Conservation (phyloP, 1,140 invertebrate species). For the Rhyzopertha dominica region DNA sequence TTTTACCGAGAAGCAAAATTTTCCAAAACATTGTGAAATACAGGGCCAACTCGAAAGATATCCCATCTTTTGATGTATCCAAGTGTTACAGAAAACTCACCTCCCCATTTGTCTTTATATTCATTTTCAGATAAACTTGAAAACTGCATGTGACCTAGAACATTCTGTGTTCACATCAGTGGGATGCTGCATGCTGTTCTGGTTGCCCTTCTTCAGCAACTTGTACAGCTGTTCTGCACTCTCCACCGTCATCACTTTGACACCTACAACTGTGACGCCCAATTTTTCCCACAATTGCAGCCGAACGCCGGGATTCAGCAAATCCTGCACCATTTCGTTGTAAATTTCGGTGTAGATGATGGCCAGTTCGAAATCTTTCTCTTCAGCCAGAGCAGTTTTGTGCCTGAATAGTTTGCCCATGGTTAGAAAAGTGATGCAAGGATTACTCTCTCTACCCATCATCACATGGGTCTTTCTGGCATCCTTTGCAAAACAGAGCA, state of each 20-base stretch:
- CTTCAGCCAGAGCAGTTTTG: conserved; percentile 65
- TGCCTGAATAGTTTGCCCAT: conserved; percentile 83
- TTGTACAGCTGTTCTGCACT: conserved; percentile 77
- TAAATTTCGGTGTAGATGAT: conserved; percentile 84
- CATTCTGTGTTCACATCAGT: conserved; percentile 97
- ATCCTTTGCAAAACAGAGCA: conserved; percentile 93
- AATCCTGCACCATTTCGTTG: conserved; percentile 92
- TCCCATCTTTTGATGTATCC: no score
- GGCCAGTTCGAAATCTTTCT: conserved; percentile 68
- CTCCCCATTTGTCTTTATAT: conserved; percentile 23
- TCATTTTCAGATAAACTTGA: conserved; percentile 56
- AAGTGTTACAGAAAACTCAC: no score
- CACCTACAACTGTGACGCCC: conserved; percentile 80
- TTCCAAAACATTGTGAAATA: no score
- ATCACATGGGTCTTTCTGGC: conserved; percentile 98
- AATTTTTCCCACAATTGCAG: conserved; percentile 80
- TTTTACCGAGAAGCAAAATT: no score
- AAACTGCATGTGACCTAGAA: conserved; percentile 94
- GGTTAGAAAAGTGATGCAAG: conserved; percentile 89
- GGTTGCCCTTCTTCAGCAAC: conserved; percentile 82
- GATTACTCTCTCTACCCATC: conserved; percentile 78
- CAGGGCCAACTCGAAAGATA: no score
- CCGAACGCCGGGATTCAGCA: conserved; percentile 71
- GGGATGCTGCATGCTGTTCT: conserved; percentile 90
- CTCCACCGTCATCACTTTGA: conserved; percentile 70